A percentile compares a stretch with the other conserved stretches of the same genome.
Evolutionary conservation across 2,888 invertebrate species (phyloP).

Genomic region (Melolontha melolontha): DNA sequence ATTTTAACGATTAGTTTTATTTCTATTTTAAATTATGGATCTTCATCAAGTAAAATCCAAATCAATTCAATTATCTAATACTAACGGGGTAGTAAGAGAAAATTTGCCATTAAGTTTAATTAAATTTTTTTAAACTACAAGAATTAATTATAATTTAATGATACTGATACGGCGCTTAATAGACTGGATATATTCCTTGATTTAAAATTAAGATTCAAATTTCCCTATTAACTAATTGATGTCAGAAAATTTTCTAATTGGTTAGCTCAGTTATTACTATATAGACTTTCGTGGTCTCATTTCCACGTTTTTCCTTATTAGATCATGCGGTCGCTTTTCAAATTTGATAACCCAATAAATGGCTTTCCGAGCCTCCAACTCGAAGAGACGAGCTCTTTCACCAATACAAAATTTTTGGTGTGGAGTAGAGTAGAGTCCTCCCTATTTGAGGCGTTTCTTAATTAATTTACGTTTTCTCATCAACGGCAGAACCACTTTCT

Average conservation of each 20-base stretch:
- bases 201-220: conserved; percentile 19
- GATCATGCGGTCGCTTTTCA: conserved; percentile 25
- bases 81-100: no score
- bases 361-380: not conserved
- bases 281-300: not conserved
- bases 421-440: not conserved
- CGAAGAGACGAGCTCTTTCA: not conserved
- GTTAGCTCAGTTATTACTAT: conserved; percentile 11
- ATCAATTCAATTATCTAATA: no score
- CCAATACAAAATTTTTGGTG: not conserved
- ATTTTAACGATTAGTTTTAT: no score
- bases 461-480: conserved; percentile 37
- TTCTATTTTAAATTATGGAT: no score
- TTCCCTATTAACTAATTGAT: conserved; percentile 22
- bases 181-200: no score
- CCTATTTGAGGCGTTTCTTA: conserved; percentile 13
- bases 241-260: conserved; percentile 27
- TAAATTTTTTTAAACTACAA: no score
- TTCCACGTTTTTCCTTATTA: conserved; percentile 18
- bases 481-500: conserved; percentile 15
- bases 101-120: no score
- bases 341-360: conserved; percentile 35
- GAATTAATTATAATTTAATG: no score
- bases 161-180: no score
- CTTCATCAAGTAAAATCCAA: no score